phyloP scores from a whole-genome alignment of 2,797 vertebrate genomes.

The Anableps anableps region DNA sequence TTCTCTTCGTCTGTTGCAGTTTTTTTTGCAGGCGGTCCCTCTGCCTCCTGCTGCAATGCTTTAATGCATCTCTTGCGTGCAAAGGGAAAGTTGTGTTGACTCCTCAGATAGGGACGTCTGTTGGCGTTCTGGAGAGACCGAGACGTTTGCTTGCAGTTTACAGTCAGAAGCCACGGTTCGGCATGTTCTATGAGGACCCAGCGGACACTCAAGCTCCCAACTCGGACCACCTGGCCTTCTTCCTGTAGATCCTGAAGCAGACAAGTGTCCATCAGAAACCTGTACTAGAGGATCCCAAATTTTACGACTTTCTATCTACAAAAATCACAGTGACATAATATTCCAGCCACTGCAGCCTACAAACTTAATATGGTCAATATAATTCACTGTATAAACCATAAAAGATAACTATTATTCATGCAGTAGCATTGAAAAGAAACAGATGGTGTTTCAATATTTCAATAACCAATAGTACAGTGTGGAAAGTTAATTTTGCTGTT shows the following conservation, averaged over 20 bases:
- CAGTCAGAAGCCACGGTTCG: conserved; percentile 87
- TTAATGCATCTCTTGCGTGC: conserved; percentile 59
- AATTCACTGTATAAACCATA: not conserved
- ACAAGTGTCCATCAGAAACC: not conserved
- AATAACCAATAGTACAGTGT: not conserved
- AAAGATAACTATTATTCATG: not conserved
- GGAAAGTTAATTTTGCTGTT: not conserved
- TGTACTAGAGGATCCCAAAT: not conserved
- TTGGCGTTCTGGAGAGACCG: not conserved
- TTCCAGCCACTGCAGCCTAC: not conserved
- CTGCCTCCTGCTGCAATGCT: not conserved
- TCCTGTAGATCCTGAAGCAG: conserved; percentile 84
- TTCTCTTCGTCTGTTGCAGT: not conserved
- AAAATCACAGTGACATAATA: not conserved
- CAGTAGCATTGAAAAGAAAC: not conserved
- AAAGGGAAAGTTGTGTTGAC: conserved; percentile 35
- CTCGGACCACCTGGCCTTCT: conserved; percentile 83
- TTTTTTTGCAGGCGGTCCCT: conserved; percentile 38
- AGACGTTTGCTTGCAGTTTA: conserved; percentile 46
- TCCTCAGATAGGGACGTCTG: not conserved
- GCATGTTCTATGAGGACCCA: conserved; percentile 84
- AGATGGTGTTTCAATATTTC: not conserved
- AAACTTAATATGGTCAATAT: not conserved
- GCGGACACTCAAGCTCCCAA: conserved; percentile 81
- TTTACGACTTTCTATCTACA: not conserved